Percentiles rank a stretch among this genome's conserved stretches.
Conservation (phyloP, 1,140 invertebrate species). For the Aphelenchoides besseyi region DNA sequence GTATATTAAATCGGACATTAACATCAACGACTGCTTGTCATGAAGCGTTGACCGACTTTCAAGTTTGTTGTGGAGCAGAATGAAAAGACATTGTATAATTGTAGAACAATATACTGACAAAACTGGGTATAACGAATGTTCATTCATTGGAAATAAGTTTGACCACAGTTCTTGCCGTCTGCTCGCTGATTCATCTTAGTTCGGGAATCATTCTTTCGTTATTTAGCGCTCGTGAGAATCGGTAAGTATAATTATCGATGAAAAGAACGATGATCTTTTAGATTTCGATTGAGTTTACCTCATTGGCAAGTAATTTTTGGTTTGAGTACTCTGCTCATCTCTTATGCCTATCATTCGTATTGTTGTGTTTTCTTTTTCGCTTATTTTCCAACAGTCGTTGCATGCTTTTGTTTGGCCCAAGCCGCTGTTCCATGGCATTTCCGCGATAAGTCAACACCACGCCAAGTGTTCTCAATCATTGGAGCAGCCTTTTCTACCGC, state of each 20-base stretch:
- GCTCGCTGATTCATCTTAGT: conserved; percentile 36
- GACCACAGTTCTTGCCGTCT: conserved; percentile 27
- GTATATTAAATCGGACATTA: conserved; percentile 41
- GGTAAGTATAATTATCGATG: too few relatives aligned
- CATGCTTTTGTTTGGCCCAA: conserved; percentile 28
- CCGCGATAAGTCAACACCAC: conserved; percentile 19
- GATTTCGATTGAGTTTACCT: conserved; percentile 29
- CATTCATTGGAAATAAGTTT: conserved; percentile 15
- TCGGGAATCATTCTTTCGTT: conserved; percentile 33
- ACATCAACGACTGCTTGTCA: conserved; percentile 20
- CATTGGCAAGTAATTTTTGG: conserved; percentile 41
- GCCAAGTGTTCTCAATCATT: conserved; percentile 28
- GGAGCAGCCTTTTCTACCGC: conserved; percentile 28
- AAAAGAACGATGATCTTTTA: conserved; percentile 29
- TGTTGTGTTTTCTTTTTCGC: conserved; percentile 35
- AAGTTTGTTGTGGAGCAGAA: conserved; percentile 1
- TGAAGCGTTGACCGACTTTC: conserved; percentile 25
- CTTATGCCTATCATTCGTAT: conserved; percentile 36
- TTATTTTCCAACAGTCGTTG: conserved; percentile 31
- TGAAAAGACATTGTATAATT: too few relatives aligned
- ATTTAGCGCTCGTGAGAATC: conserved; percentile 39
- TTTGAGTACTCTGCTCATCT: conserved; percentile 24
- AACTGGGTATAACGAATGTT: conserved; percentile 1
- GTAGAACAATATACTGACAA: background rate
- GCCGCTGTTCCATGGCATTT: conserved; percentile 37